A percentile compares a stretch with the other conserved stretches of the same genome.
Evolutionary conservation across 2,113 vertebrate genomes (phyloP).

Genomic region (Prionailurus bengalensis): DNA sequence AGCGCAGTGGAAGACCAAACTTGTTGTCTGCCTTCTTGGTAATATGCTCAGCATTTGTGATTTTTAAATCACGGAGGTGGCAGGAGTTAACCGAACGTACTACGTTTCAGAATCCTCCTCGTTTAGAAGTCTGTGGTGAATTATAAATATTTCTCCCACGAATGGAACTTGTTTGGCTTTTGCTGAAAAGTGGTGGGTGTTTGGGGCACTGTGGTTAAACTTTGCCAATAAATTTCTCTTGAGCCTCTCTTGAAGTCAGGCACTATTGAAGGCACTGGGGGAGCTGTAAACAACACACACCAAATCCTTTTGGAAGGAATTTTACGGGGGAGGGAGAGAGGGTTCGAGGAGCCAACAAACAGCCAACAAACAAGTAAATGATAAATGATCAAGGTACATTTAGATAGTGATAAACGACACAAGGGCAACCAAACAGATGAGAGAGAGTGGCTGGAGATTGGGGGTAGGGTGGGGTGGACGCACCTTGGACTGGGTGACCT

Average conservation of each 20-base stretch:
- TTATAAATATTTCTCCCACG: neutral
- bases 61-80: neutral
- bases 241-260: neutral
- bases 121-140: constrained; percentile 11
- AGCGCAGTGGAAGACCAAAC: neutral
- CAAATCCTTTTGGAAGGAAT: neutral
- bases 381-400: neutral
- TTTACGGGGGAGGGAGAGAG: neutral
- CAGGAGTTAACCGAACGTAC: neutral
- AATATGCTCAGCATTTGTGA: neutral
- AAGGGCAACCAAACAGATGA: neutral
- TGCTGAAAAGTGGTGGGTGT: neutral
- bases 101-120: neutral
- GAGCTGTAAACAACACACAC: neutral
- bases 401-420: neutral
- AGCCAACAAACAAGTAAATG: neutral
- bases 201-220: neutral
- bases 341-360: neutral
- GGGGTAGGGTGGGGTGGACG: neutral
- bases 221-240: neutral
- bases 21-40: neutral
- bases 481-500: neutral
- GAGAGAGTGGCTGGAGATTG: neutral
- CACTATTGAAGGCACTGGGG: neutral
- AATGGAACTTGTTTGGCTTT: constrained; percentile 1